phyloP scores from a whole-genome alignment of 2,888 invertebrate species.

The Ornithoptera alexandrae region DNA sequence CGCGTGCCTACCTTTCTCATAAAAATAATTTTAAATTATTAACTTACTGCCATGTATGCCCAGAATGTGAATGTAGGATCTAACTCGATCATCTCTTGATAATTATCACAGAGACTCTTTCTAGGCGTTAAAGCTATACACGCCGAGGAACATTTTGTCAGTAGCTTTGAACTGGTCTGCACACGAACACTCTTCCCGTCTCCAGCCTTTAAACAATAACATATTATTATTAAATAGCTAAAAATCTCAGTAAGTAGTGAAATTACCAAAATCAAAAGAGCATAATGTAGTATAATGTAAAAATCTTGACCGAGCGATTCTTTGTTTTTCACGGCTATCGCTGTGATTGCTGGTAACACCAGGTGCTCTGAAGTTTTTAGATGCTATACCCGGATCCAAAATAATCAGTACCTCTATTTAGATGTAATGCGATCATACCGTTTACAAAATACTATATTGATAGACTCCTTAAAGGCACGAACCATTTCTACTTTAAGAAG shows the following conservation, averaged over 20 bases:
- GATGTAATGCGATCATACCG: too few species aligned
- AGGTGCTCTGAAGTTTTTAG: too few species aligned
- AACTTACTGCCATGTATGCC: slow-evolving; percentile 83
- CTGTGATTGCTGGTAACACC: too few species aligned
- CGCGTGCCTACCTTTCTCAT: too few species aligned
- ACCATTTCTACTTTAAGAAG: too few species aligned
- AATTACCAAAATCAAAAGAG: not conserved
- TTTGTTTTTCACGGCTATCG: not conserved
- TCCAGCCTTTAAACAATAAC: slow-evolving; percentile 5
- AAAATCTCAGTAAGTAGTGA: not conserved
- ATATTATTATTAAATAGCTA: not conserved
- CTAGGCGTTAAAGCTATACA: slow-evolving; percentile 82
- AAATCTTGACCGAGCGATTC: not conserved
- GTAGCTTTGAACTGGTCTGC: slow-evolving; percentile 48
- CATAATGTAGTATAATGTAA: not conserved
- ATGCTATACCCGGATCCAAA: too few species aligned
- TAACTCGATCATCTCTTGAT: slow-evolving; percentile 79
- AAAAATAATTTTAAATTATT: too few species aligned
- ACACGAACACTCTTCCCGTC: slow-evolving; percentile 44
- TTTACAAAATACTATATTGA: too few species aligned
- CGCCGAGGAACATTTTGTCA: slow-evolving; percentile 78
- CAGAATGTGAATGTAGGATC: slow-evolving; percentile 85
- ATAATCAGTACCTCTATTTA: too few species aligned
- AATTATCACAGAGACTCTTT: slow-evolving; percentile 80
- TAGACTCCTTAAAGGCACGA: too few species aligned